Evolutionary conservation across 2,888 invertebrate genomes (phyloP).

Genomic region (Harmothoe impar): DNA sequence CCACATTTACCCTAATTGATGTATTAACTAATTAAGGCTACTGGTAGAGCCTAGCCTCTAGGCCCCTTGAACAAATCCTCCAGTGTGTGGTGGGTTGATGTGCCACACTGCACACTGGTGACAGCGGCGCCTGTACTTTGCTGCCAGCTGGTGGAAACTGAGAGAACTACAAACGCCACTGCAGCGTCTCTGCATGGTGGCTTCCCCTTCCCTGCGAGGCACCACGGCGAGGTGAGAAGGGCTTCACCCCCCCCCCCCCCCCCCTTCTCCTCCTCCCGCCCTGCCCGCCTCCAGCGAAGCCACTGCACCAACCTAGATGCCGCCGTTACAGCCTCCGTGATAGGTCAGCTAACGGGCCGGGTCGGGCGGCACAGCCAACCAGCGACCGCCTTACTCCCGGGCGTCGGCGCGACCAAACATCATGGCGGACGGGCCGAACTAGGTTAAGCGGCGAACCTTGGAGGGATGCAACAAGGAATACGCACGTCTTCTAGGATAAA

Average conservation of each 20-base stretch:
- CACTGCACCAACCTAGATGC: conserved; percentile 35
- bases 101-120: too few relatives aligned
- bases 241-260: not conserved
- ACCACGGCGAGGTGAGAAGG: conserved; percentile 8
- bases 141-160: not conserved
- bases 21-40: too few relatives aligned
- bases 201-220: not conserved
- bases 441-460: conserved; percentile 37
- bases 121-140: not conserved
- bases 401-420: conserved; percentile 45
- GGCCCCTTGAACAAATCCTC: too few relatives aligned
- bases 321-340: not conserved
- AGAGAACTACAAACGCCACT: not conserved
- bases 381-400: not conserved
- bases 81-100: too few relatives aligned
- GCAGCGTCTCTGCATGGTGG: not conserved
- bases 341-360: conserved; percentile 21
- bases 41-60: too few relatives aligned
- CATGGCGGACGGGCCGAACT: conserved; percentile 52
- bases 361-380: not conserved
- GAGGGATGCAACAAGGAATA: conserved; percentile 48
- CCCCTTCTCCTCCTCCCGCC: not conserved
- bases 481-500: not conserved
- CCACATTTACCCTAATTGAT: too few relatives aligned
- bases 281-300: not conserved